Percentiles rank a stretch among this genome's conserved stretches.
Evolutionary conservation across 2,888 invertebrate species (phyloP).

Genomic region (Campoplex capitator): DNA sequence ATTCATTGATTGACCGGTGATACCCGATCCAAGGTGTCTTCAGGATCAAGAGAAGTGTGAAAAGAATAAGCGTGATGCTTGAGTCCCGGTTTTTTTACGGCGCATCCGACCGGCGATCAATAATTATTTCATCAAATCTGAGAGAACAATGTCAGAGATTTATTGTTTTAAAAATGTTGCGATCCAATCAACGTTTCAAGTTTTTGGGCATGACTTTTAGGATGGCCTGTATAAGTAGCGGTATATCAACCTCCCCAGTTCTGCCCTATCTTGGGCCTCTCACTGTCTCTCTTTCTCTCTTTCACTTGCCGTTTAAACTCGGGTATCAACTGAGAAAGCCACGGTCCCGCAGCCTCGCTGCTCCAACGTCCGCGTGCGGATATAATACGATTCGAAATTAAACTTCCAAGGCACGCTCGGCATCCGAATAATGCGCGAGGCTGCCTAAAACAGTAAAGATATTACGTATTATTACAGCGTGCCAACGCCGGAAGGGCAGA

Average conservation of each 20-base stretch:
- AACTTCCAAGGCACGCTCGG: slow-evolving; percentile 82
- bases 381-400: slow-evolving; percentile 83
- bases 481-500: slow-evolving; percentile 72
- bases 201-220: not conserved
- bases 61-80: not conserved
- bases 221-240: slow-evolving; percentile 14
- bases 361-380: slow-evolving; percentile 72
- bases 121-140: not conserved
- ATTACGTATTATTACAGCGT: slow-evolving; percentile 83
- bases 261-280: slow-evolving; percentile 21
- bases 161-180: not conserved
- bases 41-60: not conserved
- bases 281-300: slow-evolving; percentile 1
- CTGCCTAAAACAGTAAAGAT: slow-evolving; percentile 83
- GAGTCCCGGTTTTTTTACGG: not conserved
- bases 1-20: not conserved
- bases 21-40: not conserved
- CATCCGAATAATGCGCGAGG: slow-evolving; percentile 82
- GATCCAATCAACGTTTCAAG: not conserved
- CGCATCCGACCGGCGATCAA: not conserved
- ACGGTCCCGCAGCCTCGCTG: slow-evolving; percentile 47
- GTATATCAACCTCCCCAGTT: slow-evolving; percentile 47
- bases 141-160: not conserved
- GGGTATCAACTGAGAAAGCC: slow-evolving; percentile 45
- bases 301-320: slow-evolving; percentile 45